Conservation (phyloP, 2,888 invertebrate species). For the Corbicula japonica region DNA sequence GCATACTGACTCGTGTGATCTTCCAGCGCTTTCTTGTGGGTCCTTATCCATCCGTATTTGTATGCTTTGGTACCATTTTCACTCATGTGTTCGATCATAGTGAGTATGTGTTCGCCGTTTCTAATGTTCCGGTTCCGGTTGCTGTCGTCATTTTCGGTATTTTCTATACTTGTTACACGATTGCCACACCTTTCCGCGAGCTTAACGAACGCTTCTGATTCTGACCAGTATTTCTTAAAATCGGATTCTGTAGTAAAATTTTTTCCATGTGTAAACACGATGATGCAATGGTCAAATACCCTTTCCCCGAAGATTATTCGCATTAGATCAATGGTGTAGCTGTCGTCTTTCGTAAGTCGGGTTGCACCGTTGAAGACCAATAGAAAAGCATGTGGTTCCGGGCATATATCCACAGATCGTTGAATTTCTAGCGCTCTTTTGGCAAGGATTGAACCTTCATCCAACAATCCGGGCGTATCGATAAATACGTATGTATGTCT, state of each 20-base stretch:
- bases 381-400: constrained; percentile 14
- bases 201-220: neutral
- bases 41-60: neutral
- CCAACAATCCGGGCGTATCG: constrained; percentile 30
- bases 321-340: constrained; percentile 20
- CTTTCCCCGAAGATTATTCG: constrained; percentile 23
- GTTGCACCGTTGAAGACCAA: constrained; percentile 5
- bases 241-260: neutral
- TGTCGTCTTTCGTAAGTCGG: constrained; percentile 25
- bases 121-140: too few species aligned
- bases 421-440: constrained; percentile 19
- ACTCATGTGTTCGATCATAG: neutral
- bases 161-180: constrained; percentile 17
- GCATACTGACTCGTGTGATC: neutral
- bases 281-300: constrained; percentile 15
- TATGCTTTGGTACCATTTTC: neutral
- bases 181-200: constrained; percentile 5
- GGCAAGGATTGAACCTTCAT: neutral
- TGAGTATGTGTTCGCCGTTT: neutral
- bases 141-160: neutral
- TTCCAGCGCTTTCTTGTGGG: neutral
- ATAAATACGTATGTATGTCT: neutral
- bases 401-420: constrained; percentile 3
- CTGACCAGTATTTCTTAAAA: neutral
- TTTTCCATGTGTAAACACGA: constrained; percentile 19